Conservation (phyloP, 2,888 invertebrate genomes). For the Diarsia brunnea region DNA sequence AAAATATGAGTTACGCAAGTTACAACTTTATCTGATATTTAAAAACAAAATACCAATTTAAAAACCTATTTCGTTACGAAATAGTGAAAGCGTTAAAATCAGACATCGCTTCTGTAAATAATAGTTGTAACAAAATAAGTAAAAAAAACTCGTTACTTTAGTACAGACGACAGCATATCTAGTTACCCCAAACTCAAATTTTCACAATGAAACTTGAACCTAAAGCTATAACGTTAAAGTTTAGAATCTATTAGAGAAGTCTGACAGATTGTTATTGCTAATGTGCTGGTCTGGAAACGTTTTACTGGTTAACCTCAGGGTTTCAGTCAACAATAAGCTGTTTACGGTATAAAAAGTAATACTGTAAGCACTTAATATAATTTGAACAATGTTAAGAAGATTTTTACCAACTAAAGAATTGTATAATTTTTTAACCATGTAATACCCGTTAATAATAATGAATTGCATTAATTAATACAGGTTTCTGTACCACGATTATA, state of each 20-base stretch:
- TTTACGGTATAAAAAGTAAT: constrained; percentile 35
- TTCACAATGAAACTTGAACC: no score
- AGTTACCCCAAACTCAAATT: no score
- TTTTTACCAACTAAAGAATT: constrained; percentile 3
- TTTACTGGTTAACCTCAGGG: constrained; percentile 36
- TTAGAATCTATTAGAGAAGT: no score
- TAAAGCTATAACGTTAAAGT: no score
- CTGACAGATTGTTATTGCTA: no score
- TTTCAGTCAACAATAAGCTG: constrained; percentile 33
- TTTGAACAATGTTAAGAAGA: constrained; percentile 4
- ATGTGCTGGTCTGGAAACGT: constrained; percentile 2
- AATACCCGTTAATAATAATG: constrained; percentile 27
- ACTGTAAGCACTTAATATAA: constrained; percentile 23
- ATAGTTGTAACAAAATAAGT: constrained; percentile 42
- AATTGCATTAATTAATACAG: constrained; percentile 36
- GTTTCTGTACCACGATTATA: constrained; percentile 57
- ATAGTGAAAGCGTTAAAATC: constrained; percentile 64
- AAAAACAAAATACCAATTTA: constrained; percentile 25
- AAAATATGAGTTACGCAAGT: constrained; percentile 36
- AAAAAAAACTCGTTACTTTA: constrained; percentile 35
- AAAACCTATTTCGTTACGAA: constrained; percentile 44
- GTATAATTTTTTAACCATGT: constrained; percentile 4
- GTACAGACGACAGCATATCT: neutral
- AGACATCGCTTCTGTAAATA: constrained; percentile 51
- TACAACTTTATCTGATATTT: neutral